Base-by-base conservation (phyloP, 2,113 vertebrate genomes). In the Isurus oxyrinchus region DNA sequence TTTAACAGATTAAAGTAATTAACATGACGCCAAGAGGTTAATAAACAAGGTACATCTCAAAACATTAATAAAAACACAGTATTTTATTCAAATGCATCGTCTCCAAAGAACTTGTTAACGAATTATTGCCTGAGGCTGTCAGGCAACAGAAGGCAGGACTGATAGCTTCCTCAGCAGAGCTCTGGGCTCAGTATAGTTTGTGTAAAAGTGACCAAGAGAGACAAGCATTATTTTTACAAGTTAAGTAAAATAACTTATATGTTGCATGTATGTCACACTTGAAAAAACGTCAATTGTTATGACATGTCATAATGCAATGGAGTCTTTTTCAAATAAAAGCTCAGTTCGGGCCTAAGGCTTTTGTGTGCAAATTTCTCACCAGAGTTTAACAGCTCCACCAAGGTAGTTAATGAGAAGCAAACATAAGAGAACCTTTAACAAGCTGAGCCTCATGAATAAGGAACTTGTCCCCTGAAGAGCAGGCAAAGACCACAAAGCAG, bases 401-500 rank as follows among this genome's bases (percentile, higher is more conserved):
- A 69, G 63, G 21, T 67, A 67, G 63, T 66, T 67, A 67, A 67
- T 95, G 40, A 95, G 61, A 49, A 49, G 61, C 63, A 49, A 95
- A 95, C 93, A 49, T 49, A 69, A 69, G 63, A 69, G 61, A 95
- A 49, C 40, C 61, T 23, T 95, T 66, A 95, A 95, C 61, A 95
- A 95, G 16, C n/a, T 66, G n/a, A 94, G 91, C 19, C 59, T 40
- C 2, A 2, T 63, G 59, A 94, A 44, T 94, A 61, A 66, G 59
- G 59, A 66, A 40, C 91, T 23, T 66, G 16, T 91, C 88, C 55
- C 88, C 88, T 59, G 55, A 91, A 91, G 27, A 91, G 25, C 35
- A 31, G 88, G 61, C 88, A 91, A 91, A 91, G 88, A 59, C 88
- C 55, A 91, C 31, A 91, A 91, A 91, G 88, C 35, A 66, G 91